phyloP scores from a whole-genome alignment of 2,888 invertebrate genomes.

The Limnephilus marmoratus region DNA sequence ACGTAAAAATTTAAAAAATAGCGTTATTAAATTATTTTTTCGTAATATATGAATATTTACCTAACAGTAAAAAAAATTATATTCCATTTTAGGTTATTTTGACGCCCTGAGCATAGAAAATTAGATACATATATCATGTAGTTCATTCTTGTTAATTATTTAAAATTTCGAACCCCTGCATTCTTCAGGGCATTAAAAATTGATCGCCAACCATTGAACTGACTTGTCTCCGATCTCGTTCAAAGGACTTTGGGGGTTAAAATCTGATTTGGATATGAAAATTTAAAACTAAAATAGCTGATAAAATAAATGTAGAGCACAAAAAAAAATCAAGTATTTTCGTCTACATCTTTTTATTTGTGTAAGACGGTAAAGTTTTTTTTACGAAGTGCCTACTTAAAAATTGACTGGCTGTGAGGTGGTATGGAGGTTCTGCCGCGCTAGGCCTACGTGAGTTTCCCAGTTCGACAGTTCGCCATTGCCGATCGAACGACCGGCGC shows the following conservation, averaged over 20 bases:
- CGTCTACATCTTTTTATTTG: neutral
- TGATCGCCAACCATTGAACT: neutral
- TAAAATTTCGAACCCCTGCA: neutral
- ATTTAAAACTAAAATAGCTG: neutral
- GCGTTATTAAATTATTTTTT: no score
- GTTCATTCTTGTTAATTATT: neutral
- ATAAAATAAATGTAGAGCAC: neutral
- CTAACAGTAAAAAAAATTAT: no score
- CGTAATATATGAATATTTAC: no score
- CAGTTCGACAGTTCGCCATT: slow-evolving; percentile 46
- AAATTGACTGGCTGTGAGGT: neutral
- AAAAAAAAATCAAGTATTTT: neutral
- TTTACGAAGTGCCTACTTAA: neutral
- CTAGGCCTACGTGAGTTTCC: slow-evolving; percentile 17
- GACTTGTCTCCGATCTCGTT: neutral
- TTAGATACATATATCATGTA: neutral
- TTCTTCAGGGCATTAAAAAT: neutral
- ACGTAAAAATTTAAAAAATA: no score
- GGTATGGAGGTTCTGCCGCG: neutral
- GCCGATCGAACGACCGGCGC: slow-evolving; percentile 59
- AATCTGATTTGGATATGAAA: neutral
- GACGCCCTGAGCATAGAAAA: neutral
- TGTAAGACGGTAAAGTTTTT: neutral
- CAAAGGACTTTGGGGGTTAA: neutral
- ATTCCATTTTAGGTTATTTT: no score